Evolutionary conservation across 23 tunicate species (phyloP).

Genomic region (Pegea sp.): DNA sequence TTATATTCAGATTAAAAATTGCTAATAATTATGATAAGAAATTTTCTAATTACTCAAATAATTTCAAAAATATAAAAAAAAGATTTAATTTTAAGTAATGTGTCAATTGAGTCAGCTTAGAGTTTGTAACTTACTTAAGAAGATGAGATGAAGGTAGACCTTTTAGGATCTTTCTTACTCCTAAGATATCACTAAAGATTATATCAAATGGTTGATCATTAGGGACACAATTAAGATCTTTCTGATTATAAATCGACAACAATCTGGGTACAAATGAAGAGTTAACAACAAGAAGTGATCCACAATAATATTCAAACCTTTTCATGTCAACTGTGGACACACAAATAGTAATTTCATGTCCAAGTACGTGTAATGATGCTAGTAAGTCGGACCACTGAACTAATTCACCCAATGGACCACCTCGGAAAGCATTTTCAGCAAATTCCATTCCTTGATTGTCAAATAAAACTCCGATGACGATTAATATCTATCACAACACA

Average conservation of each 20-base stretch:
- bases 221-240: slow-evolving; percentile 57
- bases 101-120: too few species aligned
- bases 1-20: neutral
- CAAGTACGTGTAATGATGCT: slow-evolving; percentile 36
- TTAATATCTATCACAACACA: slow-evolving; percentile 15
- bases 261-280: too few species aligned
- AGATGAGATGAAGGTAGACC: too few species aligned
- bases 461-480: slow-evolving; percentile 30
- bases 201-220: slow-evolving; percentile 27
- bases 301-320: too few species aligned
- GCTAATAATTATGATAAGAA: neutral
- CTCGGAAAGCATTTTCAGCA: slow-evolving; percentile 66
- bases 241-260: too few species aligned
- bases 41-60: neutral
- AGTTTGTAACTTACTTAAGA: slow-evolving; percentile 25
- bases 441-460: slow-evolving; percentile 43
- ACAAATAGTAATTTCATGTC: slow-evolving; percentile 50
- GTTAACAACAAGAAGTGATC: neutral
- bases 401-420: slow-evolving; percentile 88
- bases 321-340: slow-evolving; percentile 13
- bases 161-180: slow-evolving; percentile 43
- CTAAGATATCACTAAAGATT: slow-evolving; percentile 55
- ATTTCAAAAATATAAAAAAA: neutral
- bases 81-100: neutral
- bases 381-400: slow-evolving; percentile 84